A percentile compares a stretch with the other conserved stretches of the same genome.
Conservation (phyloP, 2,888 invertebrate species). For the Trisateles emortualis region DNA sequence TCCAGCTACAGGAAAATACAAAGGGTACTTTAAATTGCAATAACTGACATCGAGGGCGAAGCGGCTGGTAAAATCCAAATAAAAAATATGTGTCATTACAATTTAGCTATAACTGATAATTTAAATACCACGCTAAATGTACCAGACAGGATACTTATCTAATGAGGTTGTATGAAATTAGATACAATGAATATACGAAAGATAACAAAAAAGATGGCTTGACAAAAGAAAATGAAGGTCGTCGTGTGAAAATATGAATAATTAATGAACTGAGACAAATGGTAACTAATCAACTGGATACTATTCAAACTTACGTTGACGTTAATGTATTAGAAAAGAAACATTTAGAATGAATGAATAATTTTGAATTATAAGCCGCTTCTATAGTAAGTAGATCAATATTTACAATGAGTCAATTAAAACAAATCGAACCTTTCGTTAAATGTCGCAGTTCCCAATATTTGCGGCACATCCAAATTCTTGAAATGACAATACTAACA, state of each 20-base stretch:
- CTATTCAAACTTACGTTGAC: slow-evolving; percentile 27
- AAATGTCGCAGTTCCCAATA: no score
- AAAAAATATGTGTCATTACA: slow-evolving; percentile 18
- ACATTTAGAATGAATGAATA: neutral
- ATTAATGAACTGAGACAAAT: slow-evolving; percentile 30
- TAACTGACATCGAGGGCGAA: no score
- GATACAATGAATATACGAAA: slow-evolving; percentile 17
- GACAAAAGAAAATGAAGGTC: slow-evolving; percentile 37
- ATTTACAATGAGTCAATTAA: no score
- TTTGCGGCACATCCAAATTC: no score
- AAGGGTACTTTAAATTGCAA: no score
- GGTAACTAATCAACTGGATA: slow-evolving; percentile 18
- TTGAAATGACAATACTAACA: no score
- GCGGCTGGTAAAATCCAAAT: no score
- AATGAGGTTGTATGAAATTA: slow-evolving; percentile 18
- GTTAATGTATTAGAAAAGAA: slow-evolving; percentile 20
- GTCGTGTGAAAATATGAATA: slow-evolving; percentile 35
- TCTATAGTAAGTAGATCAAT: no score
- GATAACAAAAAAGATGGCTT: slow-evolving; percentile 22
- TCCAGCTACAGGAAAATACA: no score
- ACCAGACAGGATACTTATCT: slow-evolving; percentile 10
- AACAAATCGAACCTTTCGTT: no score
- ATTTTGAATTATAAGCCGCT: no score
- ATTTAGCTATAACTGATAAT: slow-evolving; percentile 20
- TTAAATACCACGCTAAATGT: slow-evolving; percentile 15